phyloP scores from a whole-genome alignment of 2,888 invertebrate genomes.

The Melikaiella ostensackeni region DNA sequence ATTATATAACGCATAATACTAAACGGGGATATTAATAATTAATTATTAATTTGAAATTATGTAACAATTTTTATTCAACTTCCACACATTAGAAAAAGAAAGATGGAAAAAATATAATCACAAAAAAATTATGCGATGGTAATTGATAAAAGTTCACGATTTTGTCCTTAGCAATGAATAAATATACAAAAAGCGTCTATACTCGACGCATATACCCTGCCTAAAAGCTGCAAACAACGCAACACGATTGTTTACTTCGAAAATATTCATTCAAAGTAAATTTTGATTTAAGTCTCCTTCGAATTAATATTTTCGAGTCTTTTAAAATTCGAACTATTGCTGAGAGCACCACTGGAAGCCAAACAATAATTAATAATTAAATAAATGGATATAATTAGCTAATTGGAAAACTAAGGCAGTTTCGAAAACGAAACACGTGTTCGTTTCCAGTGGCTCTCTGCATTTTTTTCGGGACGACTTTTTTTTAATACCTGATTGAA shows the following conservation, averaged over 20 bases:
- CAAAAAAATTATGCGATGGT: background rate
- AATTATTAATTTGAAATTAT: no score
- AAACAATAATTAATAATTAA: background rate
- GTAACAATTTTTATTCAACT: no score
- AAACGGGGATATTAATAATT: no score
- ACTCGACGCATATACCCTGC: background rate
- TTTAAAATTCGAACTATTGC: background rate
- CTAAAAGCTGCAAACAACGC: conserved; percentile 1
- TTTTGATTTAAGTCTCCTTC: background rate
- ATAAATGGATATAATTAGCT: background rate
- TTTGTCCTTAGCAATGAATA: background rate
- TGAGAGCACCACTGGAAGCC: conserved; percentile 13
- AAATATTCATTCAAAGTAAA: conserved; percentile 4
- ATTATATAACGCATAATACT: no score
- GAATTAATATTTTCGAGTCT: background rate
- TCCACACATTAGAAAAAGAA: no score
- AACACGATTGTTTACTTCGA: background rate
- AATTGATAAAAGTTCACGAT: background rate
- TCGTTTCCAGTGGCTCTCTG: conserved; percentile 11
- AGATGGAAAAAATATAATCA: no score
- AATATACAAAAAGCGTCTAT: background rate
- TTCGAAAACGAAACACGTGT: conserved; percentile 4
- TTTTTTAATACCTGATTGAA: background rate
- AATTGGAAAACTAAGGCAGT: background rate
- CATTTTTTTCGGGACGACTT: background rate